phyloP scores from a whole-genome alignment of 2,797 vertebrate genomes.

The Poecilia wingei region DNA sequence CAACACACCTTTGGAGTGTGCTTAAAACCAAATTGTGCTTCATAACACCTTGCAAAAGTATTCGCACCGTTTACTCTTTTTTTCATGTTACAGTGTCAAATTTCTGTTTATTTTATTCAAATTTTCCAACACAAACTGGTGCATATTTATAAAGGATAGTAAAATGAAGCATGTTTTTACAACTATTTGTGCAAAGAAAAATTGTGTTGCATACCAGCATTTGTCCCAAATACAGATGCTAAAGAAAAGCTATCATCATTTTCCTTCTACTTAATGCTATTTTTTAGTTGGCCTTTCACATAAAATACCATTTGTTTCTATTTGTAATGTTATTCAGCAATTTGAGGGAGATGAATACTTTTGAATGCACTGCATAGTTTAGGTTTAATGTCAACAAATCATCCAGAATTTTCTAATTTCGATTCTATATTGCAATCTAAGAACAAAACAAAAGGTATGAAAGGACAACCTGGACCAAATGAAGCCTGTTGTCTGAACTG shows the following conservation, averaged over 20 bases:
- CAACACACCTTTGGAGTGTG: conserved; percentile 6
- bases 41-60: not conserved
- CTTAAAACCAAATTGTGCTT: conserved; percentile 5
- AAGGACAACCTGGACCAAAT: conserved; percentile 12
- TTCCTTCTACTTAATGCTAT: not conserved
- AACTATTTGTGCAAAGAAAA: not conserved
- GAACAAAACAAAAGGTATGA: conserved; percentile 29
- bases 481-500: conserved; percentile 17
- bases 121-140: not conserved
- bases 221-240: not conserved
- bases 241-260: not conserved
- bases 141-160: not conserved
- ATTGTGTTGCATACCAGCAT: not conserved
- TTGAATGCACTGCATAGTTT: not conserved
- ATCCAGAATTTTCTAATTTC: not conserved
- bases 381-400: not conserved
- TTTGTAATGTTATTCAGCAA: not conserved
- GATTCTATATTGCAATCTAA: conserved; percentile 6
- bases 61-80: not conserved
- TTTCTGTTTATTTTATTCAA: not conserved
- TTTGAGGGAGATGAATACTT: not conserved
- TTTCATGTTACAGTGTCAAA: not conserved
- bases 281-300: not conserved
- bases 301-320: not conserved
- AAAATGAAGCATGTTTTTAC: not conserved